phyloP scores from a whole-genome alignment of 2,113 vertebrate species.

The Colistium nudipinnis region DNA sequence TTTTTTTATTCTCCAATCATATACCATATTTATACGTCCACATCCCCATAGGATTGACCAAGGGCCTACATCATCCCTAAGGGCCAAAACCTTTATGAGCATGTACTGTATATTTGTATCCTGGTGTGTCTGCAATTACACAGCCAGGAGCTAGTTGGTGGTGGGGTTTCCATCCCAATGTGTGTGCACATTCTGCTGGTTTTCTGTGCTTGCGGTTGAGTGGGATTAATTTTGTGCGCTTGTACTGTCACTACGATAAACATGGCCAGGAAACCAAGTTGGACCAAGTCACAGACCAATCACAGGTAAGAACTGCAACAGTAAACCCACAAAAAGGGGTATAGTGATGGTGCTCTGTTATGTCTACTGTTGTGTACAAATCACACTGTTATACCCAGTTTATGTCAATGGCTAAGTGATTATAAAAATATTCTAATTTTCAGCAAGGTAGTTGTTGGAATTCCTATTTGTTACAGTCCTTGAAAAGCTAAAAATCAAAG shows the following conservation, averaged over 20 bases:
- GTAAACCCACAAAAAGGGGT: neutral
- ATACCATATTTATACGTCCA: neutral
- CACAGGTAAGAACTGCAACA: neutral
- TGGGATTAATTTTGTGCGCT: too few relatives aligned
- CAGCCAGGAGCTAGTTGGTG: neutral
- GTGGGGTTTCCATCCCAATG: neutral
- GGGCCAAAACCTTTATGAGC: neutral
- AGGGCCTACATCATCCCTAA: neutral
- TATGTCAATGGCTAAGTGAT: too few relatives aligned
- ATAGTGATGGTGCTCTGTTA: neutral
- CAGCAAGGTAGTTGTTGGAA: neutral
- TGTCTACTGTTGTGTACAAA: constrained; percentile 7
- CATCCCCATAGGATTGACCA: neutral
- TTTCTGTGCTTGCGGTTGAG: neutral
- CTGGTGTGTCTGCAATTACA: neutral
- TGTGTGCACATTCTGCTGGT: too few relatives aligned
- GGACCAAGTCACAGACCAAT: neutral
- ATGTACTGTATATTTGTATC: neutral
- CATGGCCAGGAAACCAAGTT: too few relatives aligned
- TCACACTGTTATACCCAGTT: too few relatives aligned
- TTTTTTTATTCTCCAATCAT: neutral
- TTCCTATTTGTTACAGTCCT: constrained; percentile 36
- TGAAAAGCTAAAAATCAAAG: constrained; percentile 42
- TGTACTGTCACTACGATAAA: too few relatives aligned
- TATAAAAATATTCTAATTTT: too few relatives aligned